Evolutionary conservation across 1,140 invertebrate species (phyloP).

Genomic region (Mamestra configurata): DNA sequence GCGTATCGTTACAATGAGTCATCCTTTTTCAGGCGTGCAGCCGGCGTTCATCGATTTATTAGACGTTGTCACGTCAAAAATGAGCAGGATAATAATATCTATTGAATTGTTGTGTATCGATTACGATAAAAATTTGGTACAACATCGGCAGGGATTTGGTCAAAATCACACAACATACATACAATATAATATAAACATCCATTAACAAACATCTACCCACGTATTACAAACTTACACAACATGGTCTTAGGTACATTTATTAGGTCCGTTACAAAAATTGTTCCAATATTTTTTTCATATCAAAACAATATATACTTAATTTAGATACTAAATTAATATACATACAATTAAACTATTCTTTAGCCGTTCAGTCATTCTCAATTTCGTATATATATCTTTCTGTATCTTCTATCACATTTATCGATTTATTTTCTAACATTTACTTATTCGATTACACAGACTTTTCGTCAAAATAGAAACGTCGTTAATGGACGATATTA

Average conservation of each 20-base stretch:
- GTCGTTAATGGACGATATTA: neutral
- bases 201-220: neutral
- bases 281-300: slow-evolving; percentile 8
- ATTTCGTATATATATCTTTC: slow-evolving; percentile 28
- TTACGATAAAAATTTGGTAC: neutral
- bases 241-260: slow-evolving; percentile 5
- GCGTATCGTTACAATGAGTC: no score
- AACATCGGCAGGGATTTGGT: neutral
- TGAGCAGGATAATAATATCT: no score
- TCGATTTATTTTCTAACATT: neutral
- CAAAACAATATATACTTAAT: slow-evolving; percentile 25
- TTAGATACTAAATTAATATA: slow-evolving; percentile 14
- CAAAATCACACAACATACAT: neutral
- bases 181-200: slow-evolving; percentile 11
- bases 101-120: no score
- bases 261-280: slow-evolving; percentile 32
- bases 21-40: no score
- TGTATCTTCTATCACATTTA: slow-evolving; percentile 14
- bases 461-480: slow-evolving; percentile 5
- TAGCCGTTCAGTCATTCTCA: slow-evolving; percentile 30
- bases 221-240: neutral
- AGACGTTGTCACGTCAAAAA: no score
- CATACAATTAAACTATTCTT: slow-evolving; percentile 10
- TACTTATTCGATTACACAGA: slow-evolving; percentile 15
- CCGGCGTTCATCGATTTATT: no score